These are phyloP conservation scores for Drosophila kurseongensis DNA, from an alignment of 1,140 invertebrate genomes.

Conservation along the genomic window DNA sequence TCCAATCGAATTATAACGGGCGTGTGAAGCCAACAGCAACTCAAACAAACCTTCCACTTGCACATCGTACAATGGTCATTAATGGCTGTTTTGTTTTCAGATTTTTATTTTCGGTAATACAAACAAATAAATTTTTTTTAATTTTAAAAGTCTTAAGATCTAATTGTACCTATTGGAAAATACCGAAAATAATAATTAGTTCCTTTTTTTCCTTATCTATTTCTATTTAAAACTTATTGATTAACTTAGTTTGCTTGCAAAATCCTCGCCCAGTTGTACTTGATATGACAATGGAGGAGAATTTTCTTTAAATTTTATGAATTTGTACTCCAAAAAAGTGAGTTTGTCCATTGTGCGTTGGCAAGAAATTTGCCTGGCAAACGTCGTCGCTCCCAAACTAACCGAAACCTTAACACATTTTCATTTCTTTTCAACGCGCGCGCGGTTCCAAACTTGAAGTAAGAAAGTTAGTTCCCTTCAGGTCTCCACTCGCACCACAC, in stretches of 20 bases:
- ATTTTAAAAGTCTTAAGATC: too few species aligned
- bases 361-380: constrained; percentile 41
- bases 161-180: too few species aligned
- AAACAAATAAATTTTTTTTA: too few species aligned
- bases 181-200: too few species aligned
- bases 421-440: constrained; percentile 73
- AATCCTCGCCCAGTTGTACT: too few species aligned
- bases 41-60: constrained; percentile 20
- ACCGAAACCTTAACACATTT: constrained; percentile 68
- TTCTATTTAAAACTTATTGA: too few species aligned
- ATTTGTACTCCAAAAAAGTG: neutral
- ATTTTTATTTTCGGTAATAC: too few species aligned
- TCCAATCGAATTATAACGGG: constrained; percentile 43
- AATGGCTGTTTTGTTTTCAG: neutral
- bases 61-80: constrained; percentile 2
- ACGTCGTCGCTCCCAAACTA: constrained; percentile 9
- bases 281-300: too few species aligned
- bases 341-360: neutral
- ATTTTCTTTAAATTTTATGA: neutral
- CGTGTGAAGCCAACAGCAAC: constrained; percentile 21
- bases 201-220: too few species aligned
- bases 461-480: constrained; percentile 53
- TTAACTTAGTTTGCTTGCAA: too few species aligned
- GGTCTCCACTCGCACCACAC: constrained; percentile 13
- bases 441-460: constrained; percentile 39